Conservation (phyloP, 1,140 invertebrate genomes). For the Harpegnathos saltator region DNA sequence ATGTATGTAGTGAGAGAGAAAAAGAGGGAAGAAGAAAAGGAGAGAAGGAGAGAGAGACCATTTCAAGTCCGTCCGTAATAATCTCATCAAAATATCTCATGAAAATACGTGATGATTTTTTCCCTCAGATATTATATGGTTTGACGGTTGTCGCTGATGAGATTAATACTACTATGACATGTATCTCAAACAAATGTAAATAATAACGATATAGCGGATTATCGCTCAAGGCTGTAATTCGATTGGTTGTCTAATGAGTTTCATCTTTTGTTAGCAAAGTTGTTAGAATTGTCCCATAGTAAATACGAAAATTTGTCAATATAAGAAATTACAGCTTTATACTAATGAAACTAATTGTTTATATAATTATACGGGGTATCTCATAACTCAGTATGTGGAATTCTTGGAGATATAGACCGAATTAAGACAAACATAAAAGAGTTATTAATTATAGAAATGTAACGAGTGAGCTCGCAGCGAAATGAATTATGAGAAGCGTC, state of each 20-base stretch:
- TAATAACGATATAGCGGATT: slow-evolving; percentile 58
- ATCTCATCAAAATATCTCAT: slow-evolving; percentile 72
- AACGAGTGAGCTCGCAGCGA: too few relatives aligned
- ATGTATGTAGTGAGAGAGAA: too few relatives aligned
- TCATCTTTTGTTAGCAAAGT: slow-evolving; percentile 31
- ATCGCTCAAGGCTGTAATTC: slow-evolving; percentile 57
- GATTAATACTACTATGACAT: slow-evolving; percentile 49
- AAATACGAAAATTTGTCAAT: slow-evolving; percentile 13
- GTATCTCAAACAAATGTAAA: slow-evolving; percentile 71
- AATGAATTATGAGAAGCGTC: too few relatives aligned
- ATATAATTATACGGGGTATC: too few relatives aligned
- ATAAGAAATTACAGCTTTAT: slow-evolving; percentile 31
- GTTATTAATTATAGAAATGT: too few relatives aligned
- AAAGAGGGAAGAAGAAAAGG: neutral
- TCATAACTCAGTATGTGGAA: too few relatives aligned
- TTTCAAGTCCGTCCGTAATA: slow-evolving; percentile 84
- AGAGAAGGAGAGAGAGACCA: slow-evolving; percentile 72
- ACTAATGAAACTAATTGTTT: neutral
- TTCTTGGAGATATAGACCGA: too few relatives aligned
- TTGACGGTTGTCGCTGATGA: slow-evolving; percentile 46
- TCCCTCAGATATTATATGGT: neutral
- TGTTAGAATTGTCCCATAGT: slow-evolving; percentile 28
- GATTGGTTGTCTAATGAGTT: slow-evolving; percentile 62
- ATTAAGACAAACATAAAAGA: too few relatives aligned
- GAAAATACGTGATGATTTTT: slow-evolving; percentile 55